Conservation (phyloP, 2,797 vertebrate genomes). For the Leptoclinus maculatus region DNA sequence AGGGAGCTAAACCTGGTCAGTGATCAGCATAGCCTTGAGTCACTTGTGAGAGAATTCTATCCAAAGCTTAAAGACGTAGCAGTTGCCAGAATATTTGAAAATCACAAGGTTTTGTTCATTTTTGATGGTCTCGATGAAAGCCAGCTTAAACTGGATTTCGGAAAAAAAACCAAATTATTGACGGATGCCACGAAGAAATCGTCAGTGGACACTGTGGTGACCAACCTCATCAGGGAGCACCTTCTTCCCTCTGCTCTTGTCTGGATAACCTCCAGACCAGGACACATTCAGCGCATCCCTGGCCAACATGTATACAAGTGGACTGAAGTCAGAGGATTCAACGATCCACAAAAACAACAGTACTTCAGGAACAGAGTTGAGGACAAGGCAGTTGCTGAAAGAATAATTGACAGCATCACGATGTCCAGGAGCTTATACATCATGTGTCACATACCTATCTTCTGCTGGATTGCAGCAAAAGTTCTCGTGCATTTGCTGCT, state of each 20-base stretch:
- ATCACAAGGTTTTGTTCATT: slow-evolving; percentile 52
- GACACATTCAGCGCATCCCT: slow-evolving; percentile 39
- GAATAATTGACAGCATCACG: slow-evolving; percentile 32
- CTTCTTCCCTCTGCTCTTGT: slow-evolving; percentile 47
- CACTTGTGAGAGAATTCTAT: slow-evolving; percentile 48
- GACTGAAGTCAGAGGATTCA: slow-evolving; percentile 61
- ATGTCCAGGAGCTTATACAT: slow-evolving; percentile 53
- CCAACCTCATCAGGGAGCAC: slow-evolving; percentile 45
- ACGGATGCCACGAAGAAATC: slow-evolving; percentile 8
- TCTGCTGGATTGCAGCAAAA: slow-evolving; percentile 63
- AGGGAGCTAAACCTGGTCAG: slow-evolving; percentile 58
- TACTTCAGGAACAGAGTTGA: slow-evolving; percentile 54
- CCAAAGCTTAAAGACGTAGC: slow-evolving; percentile 33
- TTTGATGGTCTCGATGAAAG: slow-evolving; percentile 68
- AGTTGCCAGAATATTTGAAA: not conserved
- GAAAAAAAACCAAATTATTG: not conserved
- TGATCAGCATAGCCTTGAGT: slow-evolving; percentile 29
- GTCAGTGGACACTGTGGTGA: slow-evolving; percentile 53
- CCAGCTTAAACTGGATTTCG: slow-evolving; percentile 47
- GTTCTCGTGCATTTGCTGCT: slow-evolving; percentile 42
- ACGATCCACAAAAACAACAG: slow-evolving; percentile 44
- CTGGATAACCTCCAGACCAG: slow-evolving; percentile 69
- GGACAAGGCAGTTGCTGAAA: slow-evolving; percentile 31
- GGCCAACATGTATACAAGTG: fast-evolving
- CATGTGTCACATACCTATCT: slow-evolving; percentile 71